Percentiles rank a stretch among this genome's conserved stretches.
Conservation (phyloP, 2,888 invertebrate species). For the Torymus texanus region DNA sequence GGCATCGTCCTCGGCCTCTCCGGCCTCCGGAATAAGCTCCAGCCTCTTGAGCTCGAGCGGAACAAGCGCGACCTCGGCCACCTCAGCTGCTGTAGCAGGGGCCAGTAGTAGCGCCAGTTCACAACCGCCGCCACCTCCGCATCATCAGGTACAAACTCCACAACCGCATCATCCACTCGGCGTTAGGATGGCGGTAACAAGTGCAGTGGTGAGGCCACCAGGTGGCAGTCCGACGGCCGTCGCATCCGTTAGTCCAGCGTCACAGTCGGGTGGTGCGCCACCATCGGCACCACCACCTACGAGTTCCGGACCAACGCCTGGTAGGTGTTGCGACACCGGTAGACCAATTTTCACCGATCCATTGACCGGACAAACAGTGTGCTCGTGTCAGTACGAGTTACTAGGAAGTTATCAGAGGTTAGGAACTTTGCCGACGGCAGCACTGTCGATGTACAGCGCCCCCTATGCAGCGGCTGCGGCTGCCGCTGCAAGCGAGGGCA, state of each 20-base stretch:
- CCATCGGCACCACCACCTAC: slow-evolving; percentile 2
- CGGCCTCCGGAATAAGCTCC: slow-evolving; percentile 63
- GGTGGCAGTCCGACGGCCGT: slow-evolving; percentile 75
- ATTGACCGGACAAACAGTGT: slow-evolving; percentile 90
- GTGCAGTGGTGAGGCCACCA: slow-evolving; percentile 77
- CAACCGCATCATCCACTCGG: slow-evolving; percentile 75
- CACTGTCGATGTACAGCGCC: slow-evolving; percentile 87
- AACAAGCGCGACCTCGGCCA: slow-evolving; percentile 18
- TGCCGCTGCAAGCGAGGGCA: slow-evolving; percentile 79
- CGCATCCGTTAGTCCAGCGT: slow-evolving; percentile 75
- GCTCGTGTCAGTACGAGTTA: slow-evolving; percentile 93
- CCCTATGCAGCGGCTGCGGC: slow-evolving; percentile 83
- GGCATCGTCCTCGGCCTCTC: slow-evolving; percentile 70
- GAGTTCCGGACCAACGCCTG: background rate
- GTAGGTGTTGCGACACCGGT: slow-evolving; percentile 92
- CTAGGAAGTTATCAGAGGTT: slow-evolving; percentile 88
- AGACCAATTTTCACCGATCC: slow-evolving; percentile 93
- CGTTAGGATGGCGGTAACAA: slow-evolving; percentile 76
- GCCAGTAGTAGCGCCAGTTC: slow-evolving; percentile 32
- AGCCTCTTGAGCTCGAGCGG: slow-evolving; percentile 64
- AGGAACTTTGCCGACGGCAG: slow-evolving; percentile 81
- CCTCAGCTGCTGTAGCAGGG: slow-evolving; percentile 55
- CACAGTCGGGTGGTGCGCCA: slow-evolving; percentile 68
- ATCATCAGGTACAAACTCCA: slow-evolving; percentile 9
- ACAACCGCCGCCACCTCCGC: background rate